Evolutionary conservation across 2,113 vertebrate genomes (phyloP), one percentile per base, ranked within the genome.

Genomic region (Cottus gobio): DNA sequence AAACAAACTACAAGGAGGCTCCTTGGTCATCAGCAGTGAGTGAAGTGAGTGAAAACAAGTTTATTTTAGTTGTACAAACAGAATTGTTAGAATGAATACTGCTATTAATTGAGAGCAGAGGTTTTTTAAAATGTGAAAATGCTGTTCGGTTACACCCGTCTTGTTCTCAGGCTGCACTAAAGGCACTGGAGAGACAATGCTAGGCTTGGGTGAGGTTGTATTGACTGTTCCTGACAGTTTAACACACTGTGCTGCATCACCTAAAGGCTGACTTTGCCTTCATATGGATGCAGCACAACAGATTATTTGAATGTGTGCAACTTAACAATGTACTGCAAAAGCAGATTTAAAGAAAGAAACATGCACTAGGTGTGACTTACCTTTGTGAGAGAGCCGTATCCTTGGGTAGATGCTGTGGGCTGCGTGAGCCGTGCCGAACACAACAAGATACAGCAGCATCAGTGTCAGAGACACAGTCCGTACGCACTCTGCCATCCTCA

Each of bases 371-470:
- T 63, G 7, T 77, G 16, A 61, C 84, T 85, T 90, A 93, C 93
- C 93, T 89, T 89, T 89, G 81, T 94, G 75, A 16, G 93, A 91
- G 78, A 94, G 91, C 18, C 92, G 85, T 89, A 94, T 93, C 73
- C 93, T 91, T 15, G 93, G 93, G 37, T 93, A 89, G 82, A 87
- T 71, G 83, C 83, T 89, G 39, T 82, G 76, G 13, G 82, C 88
- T 36, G 89, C 37, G 62, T 76, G 84, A 73, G 83, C 71, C 31
- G 70, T 71, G 46, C 78, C 80, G 82, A 83, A 54, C 83, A 88
- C 65, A 76, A 67, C 50, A 26, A 89, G 39, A 80, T 44, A 83
- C 73, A 92, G 71, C 76, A 92, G 84, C 89, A 91, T 88, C 71
- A 87, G 39, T 13, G 81, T 83, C 82, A 80, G 75, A 87, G 52